phyloP scores from a whole-genome alignment of 2,797 vertebrate species.

The Tympanoctomys barrerae region DNA sequence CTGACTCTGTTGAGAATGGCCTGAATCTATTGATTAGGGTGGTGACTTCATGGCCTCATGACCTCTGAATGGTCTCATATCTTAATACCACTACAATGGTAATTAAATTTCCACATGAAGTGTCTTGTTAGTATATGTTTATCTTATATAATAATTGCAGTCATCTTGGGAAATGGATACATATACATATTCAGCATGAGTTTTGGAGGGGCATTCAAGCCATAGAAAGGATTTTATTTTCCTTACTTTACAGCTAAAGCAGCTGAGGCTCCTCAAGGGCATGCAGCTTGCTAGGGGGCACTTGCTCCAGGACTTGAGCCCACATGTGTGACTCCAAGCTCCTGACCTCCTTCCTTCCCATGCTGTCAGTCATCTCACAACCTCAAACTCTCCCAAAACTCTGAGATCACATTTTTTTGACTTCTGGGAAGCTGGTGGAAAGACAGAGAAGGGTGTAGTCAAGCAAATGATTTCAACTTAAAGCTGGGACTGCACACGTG shows the following conservation, averaged over 20 bases:
- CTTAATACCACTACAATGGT: background rate
- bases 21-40: background rate
- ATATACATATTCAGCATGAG: background rate
- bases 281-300: background rate
- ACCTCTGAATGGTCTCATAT: background rate
- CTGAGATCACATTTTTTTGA: background rate
- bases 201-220: background rate
- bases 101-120: background rate
- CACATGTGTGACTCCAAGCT: background rate
- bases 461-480: background rate
- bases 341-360: background rate
- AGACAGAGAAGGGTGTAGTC: no score
- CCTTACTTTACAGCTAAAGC: background rate
- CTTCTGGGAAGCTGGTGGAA: background rate
- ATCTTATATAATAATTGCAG: background rate
- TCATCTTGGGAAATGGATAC: background rate
- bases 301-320: background rate
- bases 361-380: fast-evolving
- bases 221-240: background rate
- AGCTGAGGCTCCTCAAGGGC: background rate
- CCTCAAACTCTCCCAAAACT: background rate
- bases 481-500: background rate
- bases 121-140: background rate
- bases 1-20: background rate
- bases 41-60: background rate